Evolutionary conservation across 2,113 vertebrate genomes (phyloP), one percentile per base, ranked within the genome.

Genomic region (Paracanthobrama guichenoti): DNA sequence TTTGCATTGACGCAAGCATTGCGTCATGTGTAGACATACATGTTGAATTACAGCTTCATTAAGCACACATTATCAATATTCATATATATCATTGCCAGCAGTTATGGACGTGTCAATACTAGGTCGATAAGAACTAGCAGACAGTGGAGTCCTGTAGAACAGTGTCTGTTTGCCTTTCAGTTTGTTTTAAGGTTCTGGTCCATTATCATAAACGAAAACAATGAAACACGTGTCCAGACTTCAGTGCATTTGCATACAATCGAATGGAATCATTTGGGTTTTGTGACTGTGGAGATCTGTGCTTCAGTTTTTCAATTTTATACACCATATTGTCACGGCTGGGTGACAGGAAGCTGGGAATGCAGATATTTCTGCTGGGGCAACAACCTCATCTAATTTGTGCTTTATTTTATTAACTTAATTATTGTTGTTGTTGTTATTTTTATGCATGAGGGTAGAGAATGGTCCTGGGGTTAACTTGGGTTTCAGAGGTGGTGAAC

Each of bases 181-280:
- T 59, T 26, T 76, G 35, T 69, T 14, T 35, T 18, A 42, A 39
- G 50, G 26, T 31, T 76, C 16, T 31, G 53, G 28, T 81, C 55
- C 22, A 28, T 69, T 48, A 46, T 69, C 31, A 66, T 69, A 81
- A 81, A 16, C 24, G 24, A 16, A 35, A 84, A 75, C 82, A 90
- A 90, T 76, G 84, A 79, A 86, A 91, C 81, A 62, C 50, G 67
- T 73, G 84, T 55, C 72, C 39, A 73, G 75, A 75, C 57, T 22
- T 85, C 79, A 87, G 86, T 59, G 24, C 80, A 92, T 93, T 92
- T 92, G 83, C 90, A 91, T 92, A 89, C 85, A 91, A 92, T 88
- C 84, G 85, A 84, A 86, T 87, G 86, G 85, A 87, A 87, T 90
- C 89, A 80, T 86, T 87, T 81, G 86, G 87, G 85, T 90, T 91